phyloP scores from a whole-genome alignment of 1,140 invertebrate genomes.

The Drosophila pruinosa region DNA sequence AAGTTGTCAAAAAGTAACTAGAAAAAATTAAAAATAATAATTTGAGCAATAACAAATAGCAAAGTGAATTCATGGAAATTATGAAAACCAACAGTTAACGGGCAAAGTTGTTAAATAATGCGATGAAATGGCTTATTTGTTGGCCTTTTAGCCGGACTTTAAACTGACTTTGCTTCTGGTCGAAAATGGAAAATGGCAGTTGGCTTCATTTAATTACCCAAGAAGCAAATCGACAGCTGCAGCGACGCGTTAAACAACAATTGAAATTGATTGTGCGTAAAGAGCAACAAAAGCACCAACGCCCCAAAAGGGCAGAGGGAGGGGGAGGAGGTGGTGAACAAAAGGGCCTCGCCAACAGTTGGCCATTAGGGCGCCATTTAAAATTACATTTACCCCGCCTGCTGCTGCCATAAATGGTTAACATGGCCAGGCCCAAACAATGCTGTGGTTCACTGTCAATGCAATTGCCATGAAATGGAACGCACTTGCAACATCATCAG shows the following conservation, averaged over 20 bases:
- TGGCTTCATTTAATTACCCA: conserved; percentile 33
- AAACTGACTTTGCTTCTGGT: too few relatives aligned
- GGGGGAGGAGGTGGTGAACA: not conserved
- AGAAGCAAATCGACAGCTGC: conserved; percentile 6
- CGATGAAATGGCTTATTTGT: not conserved
- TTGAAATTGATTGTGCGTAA: conserved; percentile 52
- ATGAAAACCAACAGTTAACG: conserved; percentile 1
- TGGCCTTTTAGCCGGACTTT: not conserved
- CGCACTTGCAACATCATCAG: conserved; percentile 27
- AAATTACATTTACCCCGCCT: conserved; percentile 29
- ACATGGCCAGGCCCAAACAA: conserved; percentile 6
- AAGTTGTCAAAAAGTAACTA: conserved; percentile 4
- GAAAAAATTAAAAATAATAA: not conserved
- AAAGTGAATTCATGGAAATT: not conserved
- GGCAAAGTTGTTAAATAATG: not conserved
- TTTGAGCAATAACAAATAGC: not conserved
- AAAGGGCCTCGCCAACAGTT: conserved; percentile 13
- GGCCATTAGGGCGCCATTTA: conserved; percentile 41
- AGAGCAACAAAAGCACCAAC: not conserved
- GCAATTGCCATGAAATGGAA: conserved; percentile 23
- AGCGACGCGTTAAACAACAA: conserved; percentile 33
- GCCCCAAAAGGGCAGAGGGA: not conserved
- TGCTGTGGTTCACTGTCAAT: conserved; percentile 38
- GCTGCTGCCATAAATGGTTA: not conserved
- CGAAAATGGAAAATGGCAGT: not conserved